phyloP scores from a whole-genome alignment of 2,113 vertebrate species.

The Xerus inauris region DNA sequence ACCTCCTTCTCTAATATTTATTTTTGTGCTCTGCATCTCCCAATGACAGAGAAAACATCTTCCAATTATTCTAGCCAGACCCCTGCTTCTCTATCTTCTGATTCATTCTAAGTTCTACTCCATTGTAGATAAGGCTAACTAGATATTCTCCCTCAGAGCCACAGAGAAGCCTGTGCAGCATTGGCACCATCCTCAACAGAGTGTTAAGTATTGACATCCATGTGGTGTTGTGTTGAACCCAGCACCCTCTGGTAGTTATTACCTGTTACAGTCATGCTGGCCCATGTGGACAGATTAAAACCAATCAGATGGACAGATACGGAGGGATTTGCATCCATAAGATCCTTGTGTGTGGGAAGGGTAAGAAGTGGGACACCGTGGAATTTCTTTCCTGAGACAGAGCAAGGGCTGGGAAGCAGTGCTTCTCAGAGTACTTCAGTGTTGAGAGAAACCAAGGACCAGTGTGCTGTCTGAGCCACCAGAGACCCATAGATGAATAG shows the following conservation, averaged over 20 bases:
- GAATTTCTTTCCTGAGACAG: neutral
- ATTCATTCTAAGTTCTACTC: neutral
- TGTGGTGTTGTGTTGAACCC: no score
- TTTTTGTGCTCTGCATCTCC: neutral
- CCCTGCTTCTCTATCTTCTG: neutral
- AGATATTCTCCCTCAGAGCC: neutral
- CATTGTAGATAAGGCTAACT: neutral
- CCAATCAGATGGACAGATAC: neutral
- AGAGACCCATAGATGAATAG: fast-evolving
- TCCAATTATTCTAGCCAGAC: neutral
- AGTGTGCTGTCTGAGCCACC: neutral
- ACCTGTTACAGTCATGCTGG: neutral
- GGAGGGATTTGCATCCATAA: neutral
- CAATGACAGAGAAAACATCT: neutral
- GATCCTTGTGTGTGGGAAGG: neutral
- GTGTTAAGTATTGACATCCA: fast-evolving
- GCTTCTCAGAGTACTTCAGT: fast-evolving
- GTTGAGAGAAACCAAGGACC: neutral
- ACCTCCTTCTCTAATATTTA: neutral
- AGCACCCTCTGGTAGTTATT: neutral
- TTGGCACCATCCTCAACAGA: neutral
- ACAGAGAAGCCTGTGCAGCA: neutral
- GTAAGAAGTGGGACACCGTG: neutral
- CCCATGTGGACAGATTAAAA: neutral
- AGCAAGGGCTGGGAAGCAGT: neutral